A percentile compares a stretch with the other conserved stretches of the same genome.
Evolutionary conservation across 2,888 invertebrate genomes (phyloP).

Genomic region (Iselma pallidipennis): DNA sequence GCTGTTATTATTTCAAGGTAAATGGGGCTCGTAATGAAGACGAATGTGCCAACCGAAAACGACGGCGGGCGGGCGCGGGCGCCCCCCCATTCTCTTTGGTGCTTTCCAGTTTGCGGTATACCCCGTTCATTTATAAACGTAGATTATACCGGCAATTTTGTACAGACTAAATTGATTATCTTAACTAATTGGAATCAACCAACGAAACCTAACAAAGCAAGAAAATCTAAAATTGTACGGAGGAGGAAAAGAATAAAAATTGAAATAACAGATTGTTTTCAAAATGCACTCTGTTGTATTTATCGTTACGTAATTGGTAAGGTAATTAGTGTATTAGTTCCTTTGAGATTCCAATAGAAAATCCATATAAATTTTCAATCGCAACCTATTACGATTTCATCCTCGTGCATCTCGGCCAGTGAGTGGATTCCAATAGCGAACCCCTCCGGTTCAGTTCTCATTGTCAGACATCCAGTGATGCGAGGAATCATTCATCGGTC

Average conservation of each 20-base stretch:
- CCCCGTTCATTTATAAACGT: constrained; percentile 25
- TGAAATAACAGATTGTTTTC: no score
- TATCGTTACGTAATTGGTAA: neutral
- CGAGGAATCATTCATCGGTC: constrained; percentile 39
- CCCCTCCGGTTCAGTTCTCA: constrained; percentile 25
- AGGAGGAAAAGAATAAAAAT: neutral
- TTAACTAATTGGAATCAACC: constrained; percentile 21
- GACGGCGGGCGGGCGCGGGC: neutral
- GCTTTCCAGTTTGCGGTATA: constrained; percentile 27
- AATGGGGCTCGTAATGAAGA: constrained; percentile 45
- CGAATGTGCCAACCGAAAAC: constrained; percentile 33
- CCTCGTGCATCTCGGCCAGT: constrained; percentile 5
- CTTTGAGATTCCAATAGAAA: neutral
- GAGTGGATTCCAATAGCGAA: constrained; percentile 14
- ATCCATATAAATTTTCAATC: neutral
- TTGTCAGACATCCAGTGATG: constrained; percentile 33
- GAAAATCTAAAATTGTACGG: neutral
- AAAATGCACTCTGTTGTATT: no score
- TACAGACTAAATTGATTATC: constrained; percentile 28
- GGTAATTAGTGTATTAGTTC: neutral
- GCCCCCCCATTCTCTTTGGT: constrained; percentile 12
- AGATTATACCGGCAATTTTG: constrained; percentile 28
- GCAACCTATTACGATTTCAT: constrained; percentile 18
- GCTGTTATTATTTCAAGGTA: constrained; percentile 44
- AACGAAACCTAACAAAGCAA: neutral